phyloP scores from a whole-genome alignment of 2,888 invertebrate genomes.

The Andrena trimmerana region DNA sequence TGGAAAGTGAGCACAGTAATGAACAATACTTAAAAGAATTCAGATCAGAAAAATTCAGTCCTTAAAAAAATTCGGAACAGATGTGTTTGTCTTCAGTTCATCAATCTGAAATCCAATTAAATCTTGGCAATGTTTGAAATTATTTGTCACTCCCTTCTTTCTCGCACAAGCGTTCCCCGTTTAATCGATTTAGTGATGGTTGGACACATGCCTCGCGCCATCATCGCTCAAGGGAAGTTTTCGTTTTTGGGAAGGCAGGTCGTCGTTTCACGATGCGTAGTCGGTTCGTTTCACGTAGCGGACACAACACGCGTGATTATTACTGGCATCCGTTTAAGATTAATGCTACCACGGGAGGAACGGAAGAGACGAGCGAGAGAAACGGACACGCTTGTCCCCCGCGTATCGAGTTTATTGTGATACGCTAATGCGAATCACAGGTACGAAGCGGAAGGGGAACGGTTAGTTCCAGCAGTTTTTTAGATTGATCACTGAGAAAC shows the following conservation, averaged over 20 bases:
- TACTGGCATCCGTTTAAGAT: constrained; percentile 59
- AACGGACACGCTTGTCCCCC: constrained; percentile 14
- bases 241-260: constrained; percentile 33
- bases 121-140: constrained; percentile 41
- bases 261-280: constrained; percentile 3
- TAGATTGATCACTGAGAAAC: constrained; percentile 8
- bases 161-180: not conserved
- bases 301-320: constrained; percentile 53
- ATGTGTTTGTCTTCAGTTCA: not conserved
- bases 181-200: constrained; percentile 31
- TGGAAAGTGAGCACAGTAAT: too few species aligned
- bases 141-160: constrained; percentile 1
- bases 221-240: constrained; percentile 47
- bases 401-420: constrained; percentile 25
- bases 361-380: constrained; percentile 23
- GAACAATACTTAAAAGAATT: not conserved
- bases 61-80: not conserved
- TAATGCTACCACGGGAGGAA: constrained; percentile 45
- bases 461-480: constrained; percentile 16
- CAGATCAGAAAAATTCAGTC: not conserved
- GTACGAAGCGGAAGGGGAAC: constrained; percentile 4
- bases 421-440: constrained; percentile 30
- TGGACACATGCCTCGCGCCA: constrained; percentile 9
- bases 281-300: constrained; percentile 29
- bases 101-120: not conserved